These are phyloP conservation scores for Oasisia sp. DNA, from an alignment of 2,888 invertebrate species.

Conservation along the genomic window DNA sequence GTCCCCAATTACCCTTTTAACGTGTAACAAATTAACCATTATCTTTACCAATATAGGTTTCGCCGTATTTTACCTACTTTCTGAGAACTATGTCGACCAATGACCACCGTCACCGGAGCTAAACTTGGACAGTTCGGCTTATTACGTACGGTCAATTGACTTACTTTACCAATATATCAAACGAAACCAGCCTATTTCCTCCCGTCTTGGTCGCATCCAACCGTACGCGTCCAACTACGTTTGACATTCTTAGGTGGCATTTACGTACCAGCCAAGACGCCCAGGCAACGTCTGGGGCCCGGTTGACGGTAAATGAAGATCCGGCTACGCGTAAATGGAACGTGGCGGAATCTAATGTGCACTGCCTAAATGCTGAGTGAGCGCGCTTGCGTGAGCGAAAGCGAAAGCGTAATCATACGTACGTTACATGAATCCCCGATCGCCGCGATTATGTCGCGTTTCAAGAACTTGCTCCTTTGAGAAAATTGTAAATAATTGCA, in stretches of 20 bases:
- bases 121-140: neutral
- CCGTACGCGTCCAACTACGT: neutral
- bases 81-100: neutral
- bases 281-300: neutral
- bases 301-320: neutral
- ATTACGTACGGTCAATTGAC: neutral
- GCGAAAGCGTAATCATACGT: constrained; percentile 9
- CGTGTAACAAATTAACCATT: too few species aligned
- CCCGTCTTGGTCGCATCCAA: neutral
- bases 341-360: neutral
- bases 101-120: neutral
- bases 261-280: neutral
- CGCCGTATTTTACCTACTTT: neutral
- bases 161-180: neutral
- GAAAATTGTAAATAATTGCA: neutral
- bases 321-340: neutral
- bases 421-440: neutral
- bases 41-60: neutral
- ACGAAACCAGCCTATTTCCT: neutral
- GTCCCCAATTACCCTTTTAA: too few species aligned
- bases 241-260: neutral
- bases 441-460: neutral
- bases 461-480: neutral
- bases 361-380: neutral
- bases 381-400: neutral